phyloP scores from a whole-genome alignment of 1,140 invertebrate species.

The Platorchestia sp. region DNA sequence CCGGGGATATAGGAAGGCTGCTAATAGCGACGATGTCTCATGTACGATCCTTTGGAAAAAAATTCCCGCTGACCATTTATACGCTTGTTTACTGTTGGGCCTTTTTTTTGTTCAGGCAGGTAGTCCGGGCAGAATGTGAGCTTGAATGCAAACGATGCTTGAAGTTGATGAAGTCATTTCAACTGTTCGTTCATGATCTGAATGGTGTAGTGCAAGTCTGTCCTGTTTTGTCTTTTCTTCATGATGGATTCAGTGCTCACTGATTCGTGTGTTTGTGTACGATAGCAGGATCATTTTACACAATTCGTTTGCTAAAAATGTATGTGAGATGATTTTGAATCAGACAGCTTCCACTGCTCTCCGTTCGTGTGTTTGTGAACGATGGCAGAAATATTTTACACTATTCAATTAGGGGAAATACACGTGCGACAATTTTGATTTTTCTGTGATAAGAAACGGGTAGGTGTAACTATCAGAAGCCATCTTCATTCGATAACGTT shows the following conservation, averaged over 20 bases:
- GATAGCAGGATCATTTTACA: neutral
- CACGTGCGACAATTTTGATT: neutral
- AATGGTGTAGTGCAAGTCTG: neutral
- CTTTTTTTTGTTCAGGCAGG: constrained; percentile 11
- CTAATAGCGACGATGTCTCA: constrained; percentile 26
- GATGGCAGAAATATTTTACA: too few relatives aligned
- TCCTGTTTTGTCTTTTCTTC: too few relatives aligned
- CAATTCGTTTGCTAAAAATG: neutral
- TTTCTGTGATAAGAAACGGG: neutral
- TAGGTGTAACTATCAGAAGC: neutral
- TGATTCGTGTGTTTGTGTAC: neutral
- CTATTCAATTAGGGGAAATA: too few relatives aligned
- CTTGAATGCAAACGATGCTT: neutral
- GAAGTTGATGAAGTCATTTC: neutral
- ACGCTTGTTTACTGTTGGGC: neutral
- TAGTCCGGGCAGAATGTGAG: constrained; percentile 2
- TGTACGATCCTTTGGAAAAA: neutral
- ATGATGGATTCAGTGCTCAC: neutral
- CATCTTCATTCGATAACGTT: neutral
- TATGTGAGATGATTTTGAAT: too few relatives aligned
- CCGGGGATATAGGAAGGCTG: constrained; percentile 1
- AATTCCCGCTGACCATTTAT: constrained; percentile 15
- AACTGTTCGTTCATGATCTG: neutral
- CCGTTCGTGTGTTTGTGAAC: too few relatives aligned
- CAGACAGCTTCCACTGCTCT: too few relatives aligned